A percentile compares a stretch with the other conserved stretches of the same genome.
phyloP scores from a whole-genome alignment of 2,113 vertebrate genomes.

The Paradisaea rubra region DNA sequence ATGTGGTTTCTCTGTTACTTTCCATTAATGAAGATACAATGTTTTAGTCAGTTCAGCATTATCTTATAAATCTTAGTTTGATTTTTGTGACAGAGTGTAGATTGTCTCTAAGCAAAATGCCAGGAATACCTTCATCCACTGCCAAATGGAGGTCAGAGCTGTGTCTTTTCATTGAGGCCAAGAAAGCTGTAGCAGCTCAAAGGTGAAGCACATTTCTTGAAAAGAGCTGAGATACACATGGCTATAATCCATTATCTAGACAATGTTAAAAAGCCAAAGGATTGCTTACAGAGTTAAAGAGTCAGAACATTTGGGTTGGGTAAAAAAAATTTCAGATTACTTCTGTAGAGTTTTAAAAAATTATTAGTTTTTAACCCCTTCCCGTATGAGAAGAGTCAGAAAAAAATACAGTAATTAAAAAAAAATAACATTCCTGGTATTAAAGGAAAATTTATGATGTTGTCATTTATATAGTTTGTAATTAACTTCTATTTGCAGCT shows the following conservation, averaged over 20 bases:
- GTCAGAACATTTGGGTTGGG: background rate
- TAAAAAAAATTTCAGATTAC: background rate
- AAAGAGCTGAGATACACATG: background rate
- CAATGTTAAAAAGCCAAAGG: background rate
- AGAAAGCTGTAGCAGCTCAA: background rate
- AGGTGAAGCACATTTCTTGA: background rate
- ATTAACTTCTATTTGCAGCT: background rate
- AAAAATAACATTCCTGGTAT: background rate
- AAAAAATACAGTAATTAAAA: background rate
- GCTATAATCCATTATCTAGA: background rate
- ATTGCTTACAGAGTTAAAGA: background rate
- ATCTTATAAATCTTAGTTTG: slow-evolving; percentile 54
- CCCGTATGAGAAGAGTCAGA: background rate
- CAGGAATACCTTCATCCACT: slow-evolving; percentile 4
- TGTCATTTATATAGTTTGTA: background rate
- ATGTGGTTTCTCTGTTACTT: background rate
- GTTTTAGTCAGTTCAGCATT: slow-evolving; percentile 14
- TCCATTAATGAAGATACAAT: background rate
- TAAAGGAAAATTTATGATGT: background rate
- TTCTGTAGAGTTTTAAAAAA: background rate
- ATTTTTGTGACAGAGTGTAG: slow-evolving; percentile 42
- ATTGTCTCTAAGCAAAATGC: slow-evolving; percentile 40
- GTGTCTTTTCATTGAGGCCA: slow-evolving; percentile 31
- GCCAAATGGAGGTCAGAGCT: background rate
- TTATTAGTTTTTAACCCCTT: background rate